phyloP scores from a whole-genome alignment of 1,140 invertebrate genomes.

The Megalopta genalis region DNA sequence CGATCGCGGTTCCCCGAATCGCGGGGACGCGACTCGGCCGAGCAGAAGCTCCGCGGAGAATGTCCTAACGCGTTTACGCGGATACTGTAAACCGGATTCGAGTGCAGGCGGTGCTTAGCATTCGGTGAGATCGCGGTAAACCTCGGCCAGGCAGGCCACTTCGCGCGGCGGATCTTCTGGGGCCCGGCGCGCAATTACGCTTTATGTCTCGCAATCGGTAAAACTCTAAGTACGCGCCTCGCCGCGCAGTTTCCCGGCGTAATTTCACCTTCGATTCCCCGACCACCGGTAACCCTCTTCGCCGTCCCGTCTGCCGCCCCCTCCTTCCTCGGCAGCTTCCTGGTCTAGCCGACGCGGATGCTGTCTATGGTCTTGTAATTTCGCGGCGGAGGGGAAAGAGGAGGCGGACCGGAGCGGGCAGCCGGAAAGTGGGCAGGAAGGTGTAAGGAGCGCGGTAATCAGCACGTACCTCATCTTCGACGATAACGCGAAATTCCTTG shows the following conservation, averaged over 20 bases:
- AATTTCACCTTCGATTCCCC: constrained; percentile 60
- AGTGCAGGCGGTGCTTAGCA: constrained; percentile 12
- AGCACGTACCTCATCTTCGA: constrained; percentile 57
- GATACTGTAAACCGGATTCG: constrained; percentile 39
- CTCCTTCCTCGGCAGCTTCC: neutral
- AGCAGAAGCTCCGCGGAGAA: neutral
- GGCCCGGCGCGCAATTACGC: constrained; percentile 51
- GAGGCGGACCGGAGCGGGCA: neutral
- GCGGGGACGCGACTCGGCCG: neutral
- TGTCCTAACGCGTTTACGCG: constrained; percentile 36
- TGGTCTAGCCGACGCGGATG: neutral
- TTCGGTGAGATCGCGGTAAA: constrained; percentile 22
- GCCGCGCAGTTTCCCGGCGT: constrained; percentile 33
- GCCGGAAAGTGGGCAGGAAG: constrained; percentile 18
- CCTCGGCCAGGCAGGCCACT: constrained; percentile 3
- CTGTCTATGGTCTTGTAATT: constrained; percentile 51
- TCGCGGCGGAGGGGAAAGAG: constrained; percentile 11
- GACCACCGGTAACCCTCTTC: no score
- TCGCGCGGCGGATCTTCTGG: constrained; percentile 5
- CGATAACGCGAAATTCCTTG: constrained; percentile 57
- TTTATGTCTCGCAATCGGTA: constrained; percentile 54
- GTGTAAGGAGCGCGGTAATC: constrained; percentile 47
- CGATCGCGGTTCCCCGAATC: no score
- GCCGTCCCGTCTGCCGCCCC: neutral
- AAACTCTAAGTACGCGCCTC: constrained; percentile 47